Evolutionary conservation across 1,140 invertebrate genomes (phyloP).

Genomic region (Dreissena rostriformis): DNA sequence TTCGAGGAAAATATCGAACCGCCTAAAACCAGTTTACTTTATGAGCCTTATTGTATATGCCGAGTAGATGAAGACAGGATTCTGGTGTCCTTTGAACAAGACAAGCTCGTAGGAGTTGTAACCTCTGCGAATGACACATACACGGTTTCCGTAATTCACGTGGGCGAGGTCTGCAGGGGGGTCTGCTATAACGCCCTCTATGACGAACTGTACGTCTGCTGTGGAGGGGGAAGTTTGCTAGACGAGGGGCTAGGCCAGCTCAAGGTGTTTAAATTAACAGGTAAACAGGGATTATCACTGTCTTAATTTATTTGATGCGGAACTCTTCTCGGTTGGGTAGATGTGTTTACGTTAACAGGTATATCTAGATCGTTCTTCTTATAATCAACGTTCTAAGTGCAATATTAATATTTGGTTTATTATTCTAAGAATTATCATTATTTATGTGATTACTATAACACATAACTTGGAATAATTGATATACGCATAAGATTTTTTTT

Average conservation of each 20-base stretch:
- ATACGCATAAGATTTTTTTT: too few relatives aligned
- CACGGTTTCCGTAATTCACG: neutral
- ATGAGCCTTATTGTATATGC: constrained; percentile 28
- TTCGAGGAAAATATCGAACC: neutral
- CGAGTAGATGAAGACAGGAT: neutral
- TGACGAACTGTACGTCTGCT: constrained; percentile 25
- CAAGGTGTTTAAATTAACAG: constrained; percentile 13
- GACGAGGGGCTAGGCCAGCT: constrained; percentile 36
- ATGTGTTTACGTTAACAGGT: too few relatives aligned
- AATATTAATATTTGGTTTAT: too few relatives aligned
- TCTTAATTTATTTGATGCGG: too few relatives aligned
- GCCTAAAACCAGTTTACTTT: neutral
- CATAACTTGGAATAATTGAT: too few relatives aligned
- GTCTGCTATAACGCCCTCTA: neutral
- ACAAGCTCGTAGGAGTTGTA: constrained; percentile 20
- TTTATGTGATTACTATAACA: too few relatives aligned
- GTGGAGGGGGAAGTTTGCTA: constrained; percentile 33
- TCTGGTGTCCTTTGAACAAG: constrained; percentile 10
- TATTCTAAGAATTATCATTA: too few relatives aligned
- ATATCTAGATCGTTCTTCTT: too few relatives aligned
- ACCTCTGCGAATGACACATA: neutral
- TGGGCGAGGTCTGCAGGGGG: constrained; percentile 35
- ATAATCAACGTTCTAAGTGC: too few relatives aligned
- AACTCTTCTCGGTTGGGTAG: too few relatives aligned
- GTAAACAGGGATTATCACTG: neutral